phyloP scores from a whole-genome alignment of 1,140 invertebrate species.

The Drosophila pseudoobscura region DNA sequence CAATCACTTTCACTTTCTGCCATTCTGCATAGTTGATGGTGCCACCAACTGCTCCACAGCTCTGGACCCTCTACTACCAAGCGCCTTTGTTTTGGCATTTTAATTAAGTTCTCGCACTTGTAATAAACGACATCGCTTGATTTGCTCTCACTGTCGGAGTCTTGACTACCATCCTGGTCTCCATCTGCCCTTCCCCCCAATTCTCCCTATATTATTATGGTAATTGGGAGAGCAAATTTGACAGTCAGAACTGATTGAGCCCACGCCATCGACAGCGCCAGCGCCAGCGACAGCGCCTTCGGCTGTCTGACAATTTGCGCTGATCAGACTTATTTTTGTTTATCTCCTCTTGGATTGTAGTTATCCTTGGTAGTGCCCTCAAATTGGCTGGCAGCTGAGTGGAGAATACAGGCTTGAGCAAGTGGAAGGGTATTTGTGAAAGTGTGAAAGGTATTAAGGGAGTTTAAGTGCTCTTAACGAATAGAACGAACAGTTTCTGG shows the following conservation, averaged over 20 bases:
- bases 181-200: no score
- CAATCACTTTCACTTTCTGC: conserved; percentile 65
- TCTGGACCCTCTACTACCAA: conserved; percentile 13
- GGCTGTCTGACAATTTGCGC: conserved; percentile 47
- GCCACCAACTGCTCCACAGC: neutral
- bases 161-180: conserved; percentile 8
- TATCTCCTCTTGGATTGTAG: conserved; percentile 16
- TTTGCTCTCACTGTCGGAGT: conserved; percentile 53
- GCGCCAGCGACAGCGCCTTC: conserved; percentile 21
- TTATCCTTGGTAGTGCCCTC: no score
- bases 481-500: neutral
- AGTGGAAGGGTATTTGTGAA: neutral
- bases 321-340: conserved; percentile 50
- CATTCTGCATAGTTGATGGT: conserved; percentile 76
- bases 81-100: conserved; percentile 73
- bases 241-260: conserved; percentile 63
- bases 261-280: conserved; percentile 22
- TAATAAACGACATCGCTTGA: conserved; percentile 78
- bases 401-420: neutral
- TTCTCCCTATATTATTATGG: conserved; percentile 61
- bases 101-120: conserved; percentile 81
- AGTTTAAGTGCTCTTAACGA: neutral
- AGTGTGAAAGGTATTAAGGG: conserved; percentile 1
- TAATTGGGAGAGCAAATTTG: conserved; percentile 73
- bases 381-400: neutral